Evolutionary conservation across 2,888 invertebrate species (phyloP), one percentile per base, ranked within the genome.

Genomic region (Mesorhabditis spiculigera): DNA sequence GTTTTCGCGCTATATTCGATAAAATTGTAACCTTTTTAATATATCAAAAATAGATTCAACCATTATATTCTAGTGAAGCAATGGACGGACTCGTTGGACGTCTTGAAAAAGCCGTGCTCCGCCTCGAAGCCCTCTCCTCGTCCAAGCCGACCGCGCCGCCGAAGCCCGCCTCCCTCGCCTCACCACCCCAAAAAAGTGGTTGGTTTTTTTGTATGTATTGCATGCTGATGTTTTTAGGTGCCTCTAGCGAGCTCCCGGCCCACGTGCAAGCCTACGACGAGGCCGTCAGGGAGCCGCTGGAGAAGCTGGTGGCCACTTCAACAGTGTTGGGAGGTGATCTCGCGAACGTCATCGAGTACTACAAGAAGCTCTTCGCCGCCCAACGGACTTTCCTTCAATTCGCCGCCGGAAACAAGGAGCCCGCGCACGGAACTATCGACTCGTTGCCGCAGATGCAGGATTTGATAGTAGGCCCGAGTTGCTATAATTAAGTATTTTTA

Each of bases 311-410:
- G 28, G 28, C 28, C 28, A 28, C 28, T 28, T 28, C 28, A 28
- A 28, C 28, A 28, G 28, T 28, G 28, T 28, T 28, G 3, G 28
- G 28, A 28, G 28, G 28, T 28, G 28, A 28, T 28, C 28, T 28
- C 28, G 28, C 28, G 28, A 28, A 28, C 28, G 28, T 28, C 28
- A 28, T 28, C 28, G 28, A 28, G 28, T 28, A 28, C 28, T 28
- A 28, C 28, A 28, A 28, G 28, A 28, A 28, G 28, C 28, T 50
- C 78, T 88, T 86, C 81, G 91, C 92, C 86, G 91, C 91, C 68
- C 93, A 95, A 86, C 88, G 93, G 76, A 90, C 91, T 78, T 94
- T 93, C 87, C 89, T 98, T 78, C 90, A 90, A 81, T 89, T 91
- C 79, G 93, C 94, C n/a, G 90, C 92, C 58, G 90, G 91, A 81